Conservation (phyloP, 2,888 invertebrate genomes). For the Drosophila acutilabella region DNA sequence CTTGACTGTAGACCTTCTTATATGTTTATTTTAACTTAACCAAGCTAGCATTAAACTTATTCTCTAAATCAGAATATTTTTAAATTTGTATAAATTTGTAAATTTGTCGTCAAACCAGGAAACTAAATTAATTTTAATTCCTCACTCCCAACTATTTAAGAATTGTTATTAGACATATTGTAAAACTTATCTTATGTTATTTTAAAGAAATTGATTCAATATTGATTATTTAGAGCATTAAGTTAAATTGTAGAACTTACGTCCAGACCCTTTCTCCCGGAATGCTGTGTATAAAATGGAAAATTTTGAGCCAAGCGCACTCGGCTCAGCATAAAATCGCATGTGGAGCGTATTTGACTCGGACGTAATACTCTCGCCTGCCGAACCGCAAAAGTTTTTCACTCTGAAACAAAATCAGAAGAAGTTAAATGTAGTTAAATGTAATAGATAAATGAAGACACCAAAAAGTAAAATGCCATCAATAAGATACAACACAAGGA, state of each 20-base stretch:
- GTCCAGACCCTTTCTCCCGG: slow-evolving; percentile 86
- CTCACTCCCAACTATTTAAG: too few species aligned
- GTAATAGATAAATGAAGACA: slow-evolving; percentile 3
- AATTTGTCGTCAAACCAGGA: too few species aligned
- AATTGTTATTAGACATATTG: too few species aligned
- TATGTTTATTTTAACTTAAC: neutral
- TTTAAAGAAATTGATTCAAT: too few species aligned
- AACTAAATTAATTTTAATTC: too few species aligned
- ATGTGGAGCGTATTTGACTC: slow-evolving; percentile 90
- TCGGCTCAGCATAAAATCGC: slow-evolving; percentile 89
- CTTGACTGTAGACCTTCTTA: neutral
- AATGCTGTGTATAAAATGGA: slow-evolving; percentile 91
- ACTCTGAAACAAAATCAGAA: slow-evolving; percentile 83
- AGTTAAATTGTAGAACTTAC: slow-evolving; percentile 59
- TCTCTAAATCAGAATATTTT: too few species aligned
- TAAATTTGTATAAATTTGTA: too few species aligned
- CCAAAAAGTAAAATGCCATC: neutral
- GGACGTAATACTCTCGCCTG: slow-evolving; percentile 91
- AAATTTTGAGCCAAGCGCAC: slow-evolving; percentile 88
- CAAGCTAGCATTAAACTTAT: too few species aligned
- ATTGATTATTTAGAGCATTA: too few species aligned
- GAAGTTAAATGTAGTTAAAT: too few species aligned
- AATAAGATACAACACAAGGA: neutral
- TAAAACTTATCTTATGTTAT: too few species aligned
- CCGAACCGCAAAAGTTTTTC: slow-evolving; percentile 93